These are phyloP conservation scores for Ptychobarbus kaznakovi DNA, from an alignment of 2,797 vertebrate species.

Conservation along the genomic window DNA sequence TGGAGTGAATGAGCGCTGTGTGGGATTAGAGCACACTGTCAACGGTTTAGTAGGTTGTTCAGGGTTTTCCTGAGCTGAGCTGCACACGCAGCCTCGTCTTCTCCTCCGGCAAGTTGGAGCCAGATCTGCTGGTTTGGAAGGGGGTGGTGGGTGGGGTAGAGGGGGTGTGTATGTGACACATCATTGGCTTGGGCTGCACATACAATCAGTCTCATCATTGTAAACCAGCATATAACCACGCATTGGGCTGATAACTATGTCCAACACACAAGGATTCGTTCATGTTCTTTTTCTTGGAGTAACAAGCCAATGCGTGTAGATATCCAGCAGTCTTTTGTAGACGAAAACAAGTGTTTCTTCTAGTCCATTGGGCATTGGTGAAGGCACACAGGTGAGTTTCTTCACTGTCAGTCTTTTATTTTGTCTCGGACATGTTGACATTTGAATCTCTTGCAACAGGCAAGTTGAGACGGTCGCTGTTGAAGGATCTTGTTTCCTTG, in stretches of 20 bases:
- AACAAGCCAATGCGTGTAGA: constrained; percentile 15
- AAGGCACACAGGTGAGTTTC: constrained; percentile 49
- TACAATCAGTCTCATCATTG: constrained; percentile 45
- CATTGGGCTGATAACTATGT: constrained; percentile 32
- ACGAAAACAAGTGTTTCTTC: constrained; percentile 20
- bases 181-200: constrained; percentile 46
- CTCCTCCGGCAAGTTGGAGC: constrained; percentile 50
- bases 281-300: constrained; percentile 23
- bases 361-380: background rate
- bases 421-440: background rate
- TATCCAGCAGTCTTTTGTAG: background rate
- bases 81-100: constrained; percentile 24
- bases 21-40: constrained; percentile 48
- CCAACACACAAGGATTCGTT: constrained; percentile 19
- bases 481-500: constrained; percentile 20
- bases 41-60: constrained; percentile 17
- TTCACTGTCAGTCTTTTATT: background rate
- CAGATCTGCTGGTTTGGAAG: constrained; percentile 60
- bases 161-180: constrained; percentile 43
- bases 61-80: constrained; percentile 42
- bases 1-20: constrained; percentile 41
- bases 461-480: background rate
- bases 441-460: background rate
- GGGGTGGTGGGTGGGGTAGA: constrained; percentile 41
- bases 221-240: constrained; percentile 45